A percentile compares a stretch with the other conserved stretches of the same genome.
Evolutionary conservation across 1,140 invertebrate genomes (phyloP).

Genomic region (Lanistes nyassanus): DNA sequence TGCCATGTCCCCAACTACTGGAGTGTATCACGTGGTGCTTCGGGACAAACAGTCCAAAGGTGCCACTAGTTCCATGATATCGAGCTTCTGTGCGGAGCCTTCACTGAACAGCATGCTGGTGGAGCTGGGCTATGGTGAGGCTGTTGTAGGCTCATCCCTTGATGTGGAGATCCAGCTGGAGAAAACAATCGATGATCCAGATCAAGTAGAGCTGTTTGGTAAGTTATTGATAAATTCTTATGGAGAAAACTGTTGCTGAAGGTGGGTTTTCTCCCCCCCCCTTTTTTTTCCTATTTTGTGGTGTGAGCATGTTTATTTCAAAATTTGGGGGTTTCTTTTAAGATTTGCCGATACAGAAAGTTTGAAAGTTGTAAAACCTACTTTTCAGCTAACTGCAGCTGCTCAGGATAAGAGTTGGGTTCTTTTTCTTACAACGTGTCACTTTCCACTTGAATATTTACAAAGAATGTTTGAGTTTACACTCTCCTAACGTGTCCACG

Average conservation of each 20-base stretch:
- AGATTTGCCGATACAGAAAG: too few relatives aligned
- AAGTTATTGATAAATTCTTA: not conserved
- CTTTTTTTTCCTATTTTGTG: too few relatives aligned
- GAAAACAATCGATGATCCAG: constrained; percentile 20
- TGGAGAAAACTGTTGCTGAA: not conserved
- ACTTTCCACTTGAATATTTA: not conserved
- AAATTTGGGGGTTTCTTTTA: too few relatives aligned
- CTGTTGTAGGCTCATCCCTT: constrained; percentile 30
- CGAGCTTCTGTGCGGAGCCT: constrained; percentile 2
- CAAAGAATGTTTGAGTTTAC: not conserved
- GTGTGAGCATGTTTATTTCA: too few relatives aligned
- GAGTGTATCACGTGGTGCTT: constrained; percentile 9
- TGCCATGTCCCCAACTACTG: not conserved
- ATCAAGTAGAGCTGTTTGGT: constrained; percentile 9
- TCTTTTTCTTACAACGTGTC: too few relatives aligned
- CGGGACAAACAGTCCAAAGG: constrained; percentile 12
- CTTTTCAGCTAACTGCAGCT: too few relatives aligned
- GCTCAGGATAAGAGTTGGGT: not conserved
- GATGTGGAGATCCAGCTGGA: constrained; percentile 24
- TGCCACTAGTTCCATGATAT: not conserved
- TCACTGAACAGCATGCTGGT: constrained; percentile 29
- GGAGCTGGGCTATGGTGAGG: constrained; percentile 35
- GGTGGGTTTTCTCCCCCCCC: not conserved
- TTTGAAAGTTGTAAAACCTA: too few relatives aligned
- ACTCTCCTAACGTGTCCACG: too few relatives aligned